Percentiles rank a stretch among this genome's conserved stretches.
Conservation (phyloP, 1,140 invertebrate species). For the Anastatus disparis region DNA sequence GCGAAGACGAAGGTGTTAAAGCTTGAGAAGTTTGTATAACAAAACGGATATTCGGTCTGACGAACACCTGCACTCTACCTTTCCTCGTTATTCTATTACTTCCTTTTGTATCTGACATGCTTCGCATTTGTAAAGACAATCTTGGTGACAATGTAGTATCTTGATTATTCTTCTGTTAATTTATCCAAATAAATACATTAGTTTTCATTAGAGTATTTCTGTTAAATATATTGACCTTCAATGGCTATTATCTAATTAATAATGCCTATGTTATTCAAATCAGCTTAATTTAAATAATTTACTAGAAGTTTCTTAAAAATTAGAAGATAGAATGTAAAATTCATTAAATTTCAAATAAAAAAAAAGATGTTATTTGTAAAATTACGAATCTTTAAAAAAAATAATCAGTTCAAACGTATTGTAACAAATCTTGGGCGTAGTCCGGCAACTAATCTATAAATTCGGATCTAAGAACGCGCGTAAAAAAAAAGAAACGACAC, state of each 20-base stretch:
- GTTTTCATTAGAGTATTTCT: too few relatives aligned
- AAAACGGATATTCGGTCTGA: slow-evolving; percentile 21
- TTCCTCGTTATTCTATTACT: slow-evolving; percentile 28
- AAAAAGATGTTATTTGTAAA: too few relatives aligned
- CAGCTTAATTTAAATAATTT: too few relatives aligned
- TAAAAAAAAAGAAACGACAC: not conserved
- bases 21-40: not conserved
- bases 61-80: not conserved
- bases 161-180: not conserved
- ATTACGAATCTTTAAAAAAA: too few relatives aligned
- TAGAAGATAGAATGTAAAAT: too few relatives aligned
- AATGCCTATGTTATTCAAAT: too few relatives aligned
- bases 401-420: too few relatives aligned
- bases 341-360: too few relatives aligned
- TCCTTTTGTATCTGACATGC: slow-evolving; percentile 1
- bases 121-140: not conserved
- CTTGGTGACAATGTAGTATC: not conserved
- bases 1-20: not conserved
- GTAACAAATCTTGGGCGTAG: not conserved
- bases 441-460: not conserved
- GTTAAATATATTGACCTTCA: too few relatives aligned
- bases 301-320: too few relatives aligned
- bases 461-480: slow-evolving; percentile 3
- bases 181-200: slow-evolving; percentile 2
- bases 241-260: too few relatives aligned